Evolutionary conservation across 2,797 vertebrate species (phyloP).

Genomic region (Silurus aristotelis): DNA sequence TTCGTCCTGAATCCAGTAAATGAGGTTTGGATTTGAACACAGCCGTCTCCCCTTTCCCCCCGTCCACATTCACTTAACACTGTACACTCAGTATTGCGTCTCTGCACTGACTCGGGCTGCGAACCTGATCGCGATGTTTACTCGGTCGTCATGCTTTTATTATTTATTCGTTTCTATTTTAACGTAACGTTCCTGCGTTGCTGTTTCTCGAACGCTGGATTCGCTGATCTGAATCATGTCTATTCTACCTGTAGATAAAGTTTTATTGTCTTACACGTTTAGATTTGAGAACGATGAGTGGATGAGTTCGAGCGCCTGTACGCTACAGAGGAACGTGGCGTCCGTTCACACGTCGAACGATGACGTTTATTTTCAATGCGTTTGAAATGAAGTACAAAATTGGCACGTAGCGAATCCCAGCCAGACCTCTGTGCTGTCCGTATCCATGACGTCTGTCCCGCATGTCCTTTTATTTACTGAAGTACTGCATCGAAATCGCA

Average conservation of each 20-base stretch:
- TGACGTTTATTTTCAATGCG: background rate
- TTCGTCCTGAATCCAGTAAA: background rate
- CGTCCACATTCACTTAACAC: background rate
- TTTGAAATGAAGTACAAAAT: background rate
- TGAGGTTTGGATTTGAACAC: background rate
- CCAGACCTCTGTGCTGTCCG: background rate
- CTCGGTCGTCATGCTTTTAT: background rate
- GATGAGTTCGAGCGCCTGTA: no score
- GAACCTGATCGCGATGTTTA: background rate
- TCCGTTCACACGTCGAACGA: background rate
- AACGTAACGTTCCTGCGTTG: background rate
- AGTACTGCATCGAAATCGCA: slow-evolving; percentile 13
- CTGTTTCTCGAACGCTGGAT: background rate
- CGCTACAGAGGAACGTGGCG: no score
- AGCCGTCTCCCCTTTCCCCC: background rate
- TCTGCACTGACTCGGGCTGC: background rate
- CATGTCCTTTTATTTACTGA: slow-evolving; percentile 9
- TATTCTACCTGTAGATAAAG: background rate
- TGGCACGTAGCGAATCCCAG: background rate
- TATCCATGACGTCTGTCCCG: background rate
- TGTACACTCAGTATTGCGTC: background rate
- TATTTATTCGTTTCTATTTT: background rate
- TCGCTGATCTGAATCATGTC: background rate
- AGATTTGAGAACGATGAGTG: background rate
- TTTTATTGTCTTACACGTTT: background rate